Evolutionary conservation across 2,797 vertebrate species (phyloP).

Genomic region (Sebastes melanostomus): DNA sequence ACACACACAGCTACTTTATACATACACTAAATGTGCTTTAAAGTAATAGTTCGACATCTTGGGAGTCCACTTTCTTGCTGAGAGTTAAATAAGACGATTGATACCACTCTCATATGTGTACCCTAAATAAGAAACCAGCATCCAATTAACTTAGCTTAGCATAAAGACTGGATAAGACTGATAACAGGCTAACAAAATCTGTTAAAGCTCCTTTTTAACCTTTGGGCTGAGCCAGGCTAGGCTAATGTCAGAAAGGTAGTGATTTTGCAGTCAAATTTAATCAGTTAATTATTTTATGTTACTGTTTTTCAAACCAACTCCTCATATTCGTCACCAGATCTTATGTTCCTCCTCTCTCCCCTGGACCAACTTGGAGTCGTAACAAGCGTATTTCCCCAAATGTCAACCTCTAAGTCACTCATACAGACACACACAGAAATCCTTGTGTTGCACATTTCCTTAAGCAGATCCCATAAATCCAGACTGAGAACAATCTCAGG

Average conservation of each 20-base stretch:
- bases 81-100: not conserved
- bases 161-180: too few species aligned
- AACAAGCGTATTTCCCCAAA: not conserved
- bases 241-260: not conserved
- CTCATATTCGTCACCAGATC: not conserved
- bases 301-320: not conserved
- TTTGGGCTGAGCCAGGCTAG: too few species aligned
- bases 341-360: not conserved
- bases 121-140: not conserved
- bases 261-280: not conserved
- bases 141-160: not conserved
- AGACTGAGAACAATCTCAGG: slow-evolving; percentile 83
- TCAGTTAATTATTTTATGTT: not conserved
- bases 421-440: slow-evolving; percentile 50
- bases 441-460: slow-evolving; percentile 74
- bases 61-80: not conserved
- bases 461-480: slow-evolving; percentile 81
- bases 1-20: not conserved
- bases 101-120: not conserved
- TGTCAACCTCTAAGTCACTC: slow-evolving; percentile 29
- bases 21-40: not conserved
- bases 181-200: too few species aligned
- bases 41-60: not conserved
- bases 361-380: not conserved
- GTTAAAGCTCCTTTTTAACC: too few species aligned